Base-by-base conservation (phyloP, 2,888 invertebrate species). In the Agrotis exclamationis region DNA sequence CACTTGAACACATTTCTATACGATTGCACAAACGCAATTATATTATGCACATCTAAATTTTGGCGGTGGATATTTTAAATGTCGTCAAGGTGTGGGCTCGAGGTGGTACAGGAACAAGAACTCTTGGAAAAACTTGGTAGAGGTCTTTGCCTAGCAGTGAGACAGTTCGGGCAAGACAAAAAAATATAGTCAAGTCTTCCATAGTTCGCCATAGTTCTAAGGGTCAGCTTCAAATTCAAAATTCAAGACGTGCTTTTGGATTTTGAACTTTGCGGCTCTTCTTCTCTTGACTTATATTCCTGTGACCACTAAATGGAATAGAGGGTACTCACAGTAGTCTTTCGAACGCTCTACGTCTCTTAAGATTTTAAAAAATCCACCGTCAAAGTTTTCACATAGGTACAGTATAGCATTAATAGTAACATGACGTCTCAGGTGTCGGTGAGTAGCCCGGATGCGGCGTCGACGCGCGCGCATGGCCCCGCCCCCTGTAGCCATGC, bases 401-500 rank as follows among this genome's bases (percentile, higher is more conserved):
- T 11, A 39, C 11, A 20, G 33, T 20, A 3, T 20, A 56, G 33
- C 6, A 16, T 69, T 69, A 69, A 74, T 57, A 39, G 18, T 70
- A n/a, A 22, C 18, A 24, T 67, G 51, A 67, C 85, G 76, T 88
- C 85, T 59, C 85, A 94, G 93, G 93, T 93, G 92, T 90, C 88
- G 91, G 90, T 89, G 89, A 91, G 91, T 89, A 89, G 91, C 89
- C 88, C 94, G 92, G 91, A 93, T 93, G 94, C 91, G 92, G 93
- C 84, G 92, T 92, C 88, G 91, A 85, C 90, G 90, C 84, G 89
- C 85, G 87, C 81, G 89, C 88, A 92, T 87, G 87, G 87, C 86
- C 83, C 56, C 76, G 79, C 79, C 54, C 76, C 64, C 68, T 70
- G 74, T 77, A 79, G 79, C 62, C 83, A 91, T 91, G 89, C 76